These are phyloP conservation scores for Alloscopus bannaensis DNA, from an alignment of 2,888 invertebrate species.

Conservation along the genomic window DNA sequence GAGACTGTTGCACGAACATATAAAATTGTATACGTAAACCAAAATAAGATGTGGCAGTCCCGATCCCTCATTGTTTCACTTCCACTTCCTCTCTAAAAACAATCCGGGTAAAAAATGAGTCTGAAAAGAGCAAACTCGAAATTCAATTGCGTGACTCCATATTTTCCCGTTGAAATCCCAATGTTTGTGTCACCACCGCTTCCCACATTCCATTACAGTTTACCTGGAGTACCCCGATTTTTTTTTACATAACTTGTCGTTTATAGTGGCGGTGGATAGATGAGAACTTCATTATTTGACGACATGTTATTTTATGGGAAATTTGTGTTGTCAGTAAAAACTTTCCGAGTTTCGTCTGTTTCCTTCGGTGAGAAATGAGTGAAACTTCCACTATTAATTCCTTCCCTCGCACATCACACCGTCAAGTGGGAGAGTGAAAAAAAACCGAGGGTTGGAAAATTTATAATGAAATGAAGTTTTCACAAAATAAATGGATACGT, in stretches of 20 bases:
- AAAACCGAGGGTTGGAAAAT: too few relatives aligned
- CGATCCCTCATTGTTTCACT: slow-evolving; percentile 31
- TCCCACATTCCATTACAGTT: slow-evolving; percentile 47
- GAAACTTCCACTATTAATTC: slow-evolving; percentile 58
- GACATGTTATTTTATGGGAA: slow-evolving; percentile 47
- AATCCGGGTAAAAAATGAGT: slow-evolving; percentile 23
- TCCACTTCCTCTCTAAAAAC: slow-evolving; percentile 14
- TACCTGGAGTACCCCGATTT: not conserved
- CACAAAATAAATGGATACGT: slow-evolving; percentile 44
- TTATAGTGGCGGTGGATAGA: slow-evolving; percentile 18
- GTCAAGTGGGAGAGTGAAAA: too few relatives aligned
- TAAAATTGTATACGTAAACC: too few relatives aligned
- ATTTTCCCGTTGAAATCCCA: slow-evolving; percentile 31
- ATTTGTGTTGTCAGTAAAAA: slow-evolving; percentile 47
- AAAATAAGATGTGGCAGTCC: not conserved
- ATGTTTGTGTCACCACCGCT: slow-evolving; percentile 47
- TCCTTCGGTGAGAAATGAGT: slow-evolving; percentile 24
- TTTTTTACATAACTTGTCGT: not conserved
- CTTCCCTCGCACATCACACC: not conserved
- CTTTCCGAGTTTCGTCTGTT: slow-evolving; percentile 20
- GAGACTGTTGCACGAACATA: slow-evolving; percentile 47
- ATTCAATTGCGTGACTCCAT: slow-evolving; percentile 44
- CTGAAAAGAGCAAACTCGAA: too few relatives aligned
- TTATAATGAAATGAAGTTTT: slow-evolving; percentile 34
- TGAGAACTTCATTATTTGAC: slow-evolving; percentile 55